Conservation (phyloP, 2,888 invertebrate genomes). For the Leucophenga montana region DNA sequence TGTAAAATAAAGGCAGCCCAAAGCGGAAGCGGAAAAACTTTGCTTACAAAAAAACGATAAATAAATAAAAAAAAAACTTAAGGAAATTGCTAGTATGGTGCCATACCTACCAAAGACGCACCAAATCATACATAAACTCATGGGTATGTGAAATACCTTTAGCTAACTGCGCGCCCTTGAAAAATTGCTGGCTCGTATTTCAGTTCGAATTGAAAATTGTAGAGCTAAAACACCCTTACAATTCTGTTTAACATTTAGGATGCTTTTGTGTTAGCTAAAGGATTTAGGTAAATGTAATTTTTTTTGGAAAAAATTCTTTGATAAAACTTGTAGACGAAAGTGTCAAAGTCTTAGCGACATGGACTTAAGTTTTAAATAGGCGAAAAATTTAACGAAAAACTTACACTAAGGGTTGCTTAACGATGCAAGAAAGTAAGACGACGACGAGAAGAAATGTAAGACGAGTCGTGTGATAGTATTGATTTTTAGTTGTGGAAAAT, state of each 20-base stretch:
- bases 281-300: conserved; percentile 13
- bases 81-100: conserved; percentile 60
- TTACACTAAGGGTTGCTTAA: no score
- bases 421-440: no score
- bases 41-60: conserved; percentile 48
- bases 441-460: no score
- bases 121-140: conserved; percentile 32
- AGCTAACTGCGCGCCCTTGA: conserved; percentile 53
- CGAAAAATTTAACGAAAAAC: no score
- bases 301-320: neutral
- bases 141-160: conserved; percentile 24
- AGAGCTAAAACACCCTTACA: no score
- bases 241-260: no score
- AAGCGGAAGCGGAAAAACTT: no score
- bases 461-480: no score
- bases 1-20: no score
- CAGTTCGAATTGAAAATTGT: conserved; percentile 39
- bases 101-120: conserved; percentile 42
- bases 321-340: neutral
- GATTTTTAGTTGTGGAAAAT: no score
- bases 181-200: conserved; percentile 63
- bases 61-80: conserved; percentile 59
- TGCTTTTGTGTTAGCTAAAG: neutral
- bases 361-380: no score
- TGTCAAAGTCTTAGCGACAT: no score